Conservation (phyloP, 2,113 vertebrate species). For the Macrotus californicus region DNA sequence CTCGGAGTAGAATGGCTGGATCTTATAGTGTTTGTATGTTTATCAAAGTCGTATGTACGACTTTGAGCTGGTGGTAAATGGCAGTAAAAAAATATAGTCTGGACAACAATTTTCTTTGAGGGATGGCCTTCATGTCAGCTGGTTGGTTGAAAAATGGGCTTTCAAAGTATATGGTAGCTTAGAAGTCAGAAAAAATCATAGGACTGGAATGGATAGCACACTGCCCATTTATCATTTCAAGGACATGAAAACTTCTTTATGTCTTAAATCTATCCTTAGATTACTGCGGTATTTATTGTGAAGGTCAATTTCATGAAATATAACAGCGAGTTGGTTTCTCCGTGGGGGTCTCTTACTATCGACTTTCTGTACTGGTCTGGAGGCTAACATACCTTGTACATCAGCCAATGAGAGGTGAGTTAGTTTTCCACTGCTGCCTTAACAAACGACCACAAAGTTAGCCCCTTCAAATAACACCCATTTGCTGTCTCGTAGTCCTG, state of each 20-base stretch:
- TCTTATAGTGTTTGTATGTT: neutral
- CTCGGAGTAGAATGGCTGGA: neutral
- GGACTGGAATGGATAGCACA: neutral
- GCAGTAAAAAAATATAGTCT: neutral
- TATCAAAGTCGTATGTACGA: constrained; percentile 7
- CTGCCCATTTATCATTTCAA: neutral
- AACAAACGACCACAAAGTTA: neutral
- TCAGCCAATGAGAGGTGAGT: neutral
- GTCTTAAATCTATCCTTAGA: neutral
- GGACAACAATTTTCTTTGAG: neutral
- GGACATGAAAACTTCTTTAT: neutral
- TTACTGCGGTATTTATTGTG: neutral
- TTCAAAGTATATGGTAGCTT: neutral
- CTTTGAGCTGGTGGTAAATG: neutral
- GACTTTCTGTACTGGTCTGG: neutral
- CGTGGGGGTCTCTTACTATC: neutral
- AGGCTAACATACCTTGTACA: neutral
- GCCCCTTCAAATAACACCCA: neutral
- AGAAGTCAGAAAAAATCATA: neutral
- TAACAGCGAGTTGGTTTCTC: neutral
- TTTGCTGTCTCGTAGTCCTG: neutral
- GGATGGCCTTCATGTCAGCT: neutral
- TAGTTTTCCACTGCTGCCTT: neutral
- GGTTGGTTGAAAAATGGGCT: neutral
- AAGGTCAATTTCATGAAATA: neutral